A percentile compares a stretch with the other conserved stretches of the same genome.
phyloP scores from a whole-genome alignment of 2,113 vertebrate species.

The Vicugna pacos region DNA sequence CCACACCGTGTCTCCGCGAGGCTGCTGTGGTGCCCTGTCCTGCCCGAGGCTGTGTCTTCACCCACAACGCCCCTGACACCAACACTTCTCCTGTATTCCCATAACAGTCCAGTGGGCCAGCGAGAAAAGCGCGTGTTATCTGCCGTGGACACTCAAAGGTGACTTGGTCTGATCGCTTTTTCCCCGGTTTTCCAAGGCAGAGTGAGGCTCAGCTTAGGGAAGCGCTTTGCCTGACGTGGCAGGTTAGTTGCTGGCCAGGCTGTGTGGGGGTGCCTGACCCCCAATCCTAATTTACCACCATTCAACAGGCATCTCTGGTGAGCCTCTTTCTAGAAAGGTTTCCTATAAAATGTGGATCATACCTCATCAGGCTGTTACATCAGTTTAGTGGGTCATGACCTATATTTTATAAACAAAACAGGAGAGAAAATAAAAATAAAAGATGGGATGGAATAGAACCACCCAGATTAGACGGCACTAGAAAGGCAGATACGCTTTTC shows the following conservation, averaged over 20 bases:
- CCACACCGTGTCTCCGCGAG: not conserved
- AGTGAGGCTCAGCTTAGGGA: not conserved
- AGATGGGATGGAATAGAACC: not conserved
- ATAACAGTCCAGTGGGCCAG: too few relatives aligned
- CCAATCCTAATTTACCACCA: not conserved
- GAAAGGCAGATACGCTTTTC: not conserved
- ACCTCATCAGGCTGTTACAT: too few relatives aligned
- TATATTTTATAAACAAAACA: not conserved
- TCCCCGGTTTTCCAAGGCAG: not conserved
- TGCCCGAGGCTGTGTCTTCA: not conserved
- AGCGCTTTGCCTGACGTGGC: too few relatives aligned
- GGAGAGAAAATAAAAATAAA: too few relatives aligned
- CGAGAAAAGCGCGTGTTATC: not conserved
- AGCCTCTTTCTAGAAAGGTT: not conserved
- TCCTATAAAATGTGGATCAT: not conserved
- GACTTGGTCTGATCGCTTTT: not conserved
- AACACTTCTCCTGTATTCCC: not conserved
- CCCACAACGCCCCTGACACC: not conserved
- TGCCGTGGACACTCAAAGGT: rapidly evolving
- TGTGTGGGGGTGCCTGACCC: not conserved
- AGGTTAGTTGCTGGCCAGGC: not conserved
- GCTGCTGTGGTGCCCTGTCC: too few relatives aligned
- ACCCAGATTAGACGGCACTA: rapidly evolving
- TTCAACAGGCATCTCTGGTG: not conserved
- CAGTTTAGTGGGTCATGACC: not conserved